Evolutionary conservation across 2,888 invertebrate species (phyloP).

Genomic region (Epiperipatus broadwayi): DNA sequence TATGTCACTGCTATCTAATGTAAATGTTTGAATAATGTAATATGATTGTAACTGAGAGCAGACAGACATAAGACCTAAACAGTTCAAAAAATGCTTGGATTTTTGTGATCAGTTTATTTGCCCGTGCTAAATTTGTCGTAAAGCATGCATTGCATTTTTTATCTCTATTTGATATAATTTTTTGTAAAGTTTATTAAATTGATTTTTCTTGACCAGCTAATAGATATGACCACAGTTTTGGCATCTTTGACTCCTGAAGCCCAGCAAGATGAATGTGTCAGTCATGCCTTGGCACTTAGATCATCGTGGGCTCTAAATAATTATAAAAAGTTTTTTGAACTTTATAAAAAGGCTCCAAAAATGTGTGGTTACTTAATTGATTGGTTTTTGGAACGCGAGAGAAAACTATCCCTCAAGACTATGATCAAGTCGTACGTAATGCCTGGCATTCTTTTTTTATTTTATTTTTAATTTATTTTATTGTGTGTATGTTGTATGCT

Average conservation of each 20-base stretch:
- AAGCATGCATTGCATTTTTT: conserved; percentile 9
- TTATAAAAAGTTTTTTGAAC: conserved; percentile 72
- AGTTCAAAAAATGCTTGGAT: background rate
- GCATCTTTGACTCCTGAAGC: conserved; percentile 56
- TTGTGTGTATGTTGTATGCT: conserved; percentile 13
- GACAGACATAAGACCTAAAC: too few species aligned
- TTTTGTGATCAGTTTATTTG: background rate
- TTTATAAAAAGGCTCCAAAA: conserved; percentile 69
- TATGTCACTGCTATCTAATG: too few species aligned
- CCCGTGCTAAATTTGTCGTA: background rate
- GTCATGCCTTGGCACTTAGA: conserved; percentile 65
- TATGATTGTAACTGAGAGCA: too few species aligned
- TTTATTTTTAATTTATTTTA: conserved; percentile 7
- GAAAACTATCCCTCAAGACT: conserved; percentile 71
- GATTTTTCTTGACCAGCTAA: conserved; percentile 25
- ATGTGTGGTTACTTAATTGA: conserved; percentile 95
- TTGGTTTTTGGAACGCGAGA: conserved; percentile 89
- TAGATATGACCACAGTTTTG: conserved; percentile 81
- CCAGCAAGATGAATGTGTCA: conserved; percentile 57
- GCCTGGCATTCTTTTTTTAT: conserved; percentile 7
- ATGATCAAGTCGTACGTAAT: conserved; percentile 90
- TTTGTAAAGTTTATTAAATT: conserved; percentile 14
- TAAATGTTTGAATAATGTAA: too few species aligned
- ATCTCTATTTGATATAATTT: conserved; percentile 11
- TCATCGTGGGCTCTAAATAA: conserved; percentile 85